A percentile compares a stretch with the other conserved stretches of the same genome.
phyloP scores from a whole-genome alignment of 2,797 vertebrate species.

The Monodelphis domestica region DNA sequence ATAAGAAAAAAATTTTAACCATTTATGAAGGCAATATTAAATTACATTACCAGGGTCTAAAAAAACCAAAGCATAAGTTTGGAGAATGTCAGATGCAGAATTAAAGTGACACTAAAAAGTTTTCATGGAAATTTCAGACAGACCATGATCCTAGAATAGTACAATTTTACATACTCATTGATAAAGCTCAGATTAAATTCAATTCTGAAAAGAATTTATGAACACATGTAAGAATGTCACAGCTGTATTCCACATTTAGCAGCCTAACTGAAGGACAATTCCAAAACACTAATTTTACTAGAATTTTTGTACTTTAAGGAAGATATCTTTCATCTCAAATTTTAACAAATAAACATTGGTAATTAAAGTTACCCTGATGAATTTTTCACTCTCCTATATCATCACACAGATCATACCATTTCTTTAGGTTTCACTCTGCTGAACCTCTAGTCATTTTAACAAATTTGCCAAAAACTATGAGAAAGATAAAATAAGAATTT shows the following conservation, averaged over 20 bases:
- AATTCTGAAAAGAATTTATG: conserved; percentile 38
- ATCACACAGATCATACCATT: conserved; percentile 11
- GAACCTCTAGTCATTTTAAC: conserved; percentile 31
- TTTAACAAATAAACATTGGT: neutral
- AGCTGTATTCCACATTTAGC: conserved; percentile 13
- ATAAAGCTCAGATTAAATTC: conserved; percentile 16
- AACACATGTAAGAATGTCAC: conserved; percentile 30
- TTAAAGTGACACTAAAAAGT: conserved; percentile 39
- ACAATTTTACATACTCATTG: neutral
- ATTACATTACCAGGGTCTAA: neutral
- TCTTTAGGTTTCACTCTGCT: conserved; percentile 20
- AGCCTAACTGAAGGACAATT: conserved; percentile 32
- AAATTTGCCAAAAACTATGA: conserved; percentile 33
- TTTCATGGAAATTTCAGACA: conserved; percentile 24
- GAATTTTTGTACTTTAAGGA: neutral
- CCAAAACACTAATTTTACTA: neutral
- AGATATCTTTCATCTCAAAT: conserved; percentile 26
- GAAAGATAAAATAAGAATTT: conserved; percentile 22
- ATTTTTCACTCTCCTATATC: conserved; percentile 10
- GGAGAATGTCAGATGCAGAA: neutral
- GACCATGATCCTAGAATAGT: neutral
- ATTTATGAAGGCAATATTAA: neutral
- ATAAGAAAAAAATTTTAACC: neutral
- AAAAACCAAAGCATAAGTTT: conserved; percentile 8
- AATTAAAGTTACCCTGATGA: conserved; percentile 9